Base-by-base conservation (phyloP, 2,888 invertebrate species). In the Stomorhina lunata region DNA sequence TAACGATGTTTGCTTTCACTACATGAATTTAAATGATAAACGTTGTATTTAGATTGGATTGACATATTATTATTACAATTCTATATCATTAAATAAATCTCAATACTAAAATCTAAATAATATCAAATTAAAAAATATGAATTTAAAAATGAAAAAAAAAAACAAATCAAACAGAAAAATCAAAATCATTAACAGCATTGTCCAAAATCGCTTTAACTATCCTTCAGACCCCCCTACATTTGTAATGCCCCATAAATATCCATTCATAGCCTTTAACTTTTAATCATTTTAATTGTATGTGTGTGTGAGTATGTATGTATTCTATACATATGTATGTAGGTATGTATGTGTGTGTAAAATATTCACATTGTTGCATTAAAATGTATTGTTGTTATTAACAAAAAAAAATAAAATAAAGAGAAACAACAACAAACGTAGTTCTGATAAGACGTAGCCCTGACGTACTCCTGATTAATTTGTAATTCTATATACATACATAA, bases 291-390 rank as follows among this genome's bases (percentile, higher is more conserved):
- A n/a, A 73, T 59, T 43, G 6, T 59, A 10, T 50, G 25, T 59
- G 27, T 48, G 32, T 40, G 29, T 75, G 34, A 53, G 32, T 57
- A 32, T 45, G 57, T 57, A 57, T n/a, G n/a, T n/a, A n/a, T n/a
- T n/a, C n/a, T n/a, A n/a, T n/a, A n/a, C n/a, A n/a, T n/a, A n/a
- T n/a, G n/a, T n/a, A n/a, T n/a, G n/a, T n/a, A n/a, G n/a, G n/a
- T n/a, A n/a, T n/a, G 37, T 53, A 27, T 53, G 27, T 48, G 25
- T 48, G 10, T 53, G 32, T 75, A 75, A 75, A 76, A 50, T 76
- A 40, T 43, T 50, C n/a, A 63, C 61, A 75, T 85, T 87, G 85
- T 87, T 86, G 84, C n/a, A n/a, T n/a, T n/a, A n/a, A n/a, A n/a
- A n/a, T n/a, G n/a, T n/a, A n/a, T n/a, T n/a, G n/a, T n/a, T n/a